A percentile compares a stretch with the other conserved stretches of the same genome.
Conservation (phyloP, 2,797 vertebrate genomes). For the Oceanodroma leucorhoa region DNA sequence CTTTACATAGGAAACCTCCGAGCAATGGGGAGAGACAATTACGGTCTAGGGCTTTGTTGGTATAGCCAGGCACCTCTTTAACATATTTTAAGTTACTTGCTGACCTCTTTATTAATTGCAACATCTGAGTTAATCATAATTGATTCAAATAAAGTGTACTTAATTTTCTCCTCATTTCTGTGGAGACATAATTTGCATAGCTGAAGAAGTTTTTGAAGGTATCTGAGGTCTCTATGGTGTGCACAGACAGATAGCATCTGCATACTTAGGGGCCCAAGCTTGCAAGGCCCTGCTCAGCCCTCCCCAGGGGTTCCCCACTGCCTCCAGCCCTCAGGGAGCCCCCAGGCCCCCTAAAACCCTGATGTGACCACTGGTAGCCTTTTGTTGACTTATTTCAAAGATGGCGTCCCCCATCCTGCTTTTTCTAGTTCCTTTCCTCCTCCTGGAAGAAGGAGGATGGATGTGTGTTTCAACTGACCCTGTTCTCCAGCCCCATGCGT, state of each 20-base stretch:
- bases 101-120: neutral
- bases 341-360: rapidly evolving
- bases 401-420: neutral
- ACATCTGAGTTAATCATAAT: neutral
- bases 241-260: neutral
- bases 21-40: neutral
- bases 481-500: neutral
- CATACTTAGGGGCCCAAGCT: neutral
- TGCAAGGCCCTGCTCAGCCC: neutral
- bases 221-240: neutral
- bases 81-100: neutral
- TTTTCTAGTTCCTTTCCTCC: neutral
- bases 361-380: neutral
- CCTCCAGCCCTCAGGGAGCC: neutral
- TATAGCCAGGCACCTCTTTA: neutral
- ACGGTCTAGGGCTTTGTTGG: neutral
- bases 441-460: neutral
- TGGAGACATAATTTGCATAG: neutral
- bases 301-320: rapidly evolving
- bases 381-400: neutral
- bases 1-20: neutral
- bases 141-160: neutral
- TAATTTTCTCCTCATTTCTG: neutral
- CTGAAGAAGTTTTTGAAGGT: neutral
- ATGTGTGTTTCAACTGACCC: neutral